Evolutionary conservation across 2,113 vertebrate genomes (phyloP).

Genomic region (Ginglymostoma cirratum): DNA sequence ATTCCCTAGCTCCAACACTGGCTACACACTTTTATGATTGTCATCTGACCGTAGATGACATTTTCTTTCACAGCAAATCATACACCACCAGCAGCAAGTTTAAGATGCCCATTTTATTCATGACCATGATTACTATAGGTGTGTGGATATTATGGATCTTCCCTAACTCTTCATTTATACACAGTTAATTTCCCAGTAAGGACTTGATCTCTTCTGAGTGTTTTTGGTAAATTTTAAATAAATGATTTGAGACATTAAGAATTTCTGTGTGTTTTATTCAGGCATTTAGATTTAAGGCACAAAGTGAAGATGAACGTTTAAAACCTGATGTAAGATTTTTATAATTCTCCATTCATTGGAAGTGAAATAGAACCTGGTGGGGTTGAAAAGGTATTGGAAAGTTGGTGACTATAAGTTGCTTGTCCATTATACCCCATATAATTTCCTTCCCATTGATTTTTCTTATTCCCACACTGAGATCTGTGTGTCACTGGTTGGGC

Average conservation of each 20-base stretch:
- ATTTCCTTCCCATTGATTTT: neutral
- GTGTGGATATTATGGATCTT: neutral
- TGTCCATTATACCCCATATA: neutral
- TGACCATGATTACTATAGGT: neutral
- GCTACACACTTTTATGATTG: neutral
- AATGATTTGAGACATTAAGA: neutral
- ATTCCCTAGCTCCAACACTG: too few species aligned
- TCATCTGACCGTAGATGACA: neutral
- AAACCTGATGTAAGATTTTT: neutral
- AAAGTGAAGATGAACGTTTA: neutral
- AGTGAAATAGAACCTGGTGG: neutral
- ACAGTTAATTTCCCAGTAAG: neutral
- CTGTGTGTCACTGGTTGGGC: too few species aligned
- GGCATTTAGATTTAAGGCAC: neutral
- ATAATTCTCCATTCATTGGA: neutral
- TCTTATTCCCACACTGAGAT: too few species aligned
- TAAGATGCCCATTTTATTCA: neutral
- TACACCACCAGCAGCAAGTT: neutral
- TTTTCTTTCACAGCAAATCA: neutral
- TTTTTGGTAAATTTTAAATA: neutral
- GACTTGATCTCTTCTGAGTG: neutral
- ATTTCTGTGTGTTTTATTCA: neutral
- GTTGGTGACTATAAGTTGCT: neutral
- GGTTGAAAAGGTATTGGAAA: neutral
- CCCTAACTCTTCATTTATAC: neutral